Evolutionary conservation across 2,888 invertebrate species (phyloP).

Genomic region (Heliconius cydno): DNA sequence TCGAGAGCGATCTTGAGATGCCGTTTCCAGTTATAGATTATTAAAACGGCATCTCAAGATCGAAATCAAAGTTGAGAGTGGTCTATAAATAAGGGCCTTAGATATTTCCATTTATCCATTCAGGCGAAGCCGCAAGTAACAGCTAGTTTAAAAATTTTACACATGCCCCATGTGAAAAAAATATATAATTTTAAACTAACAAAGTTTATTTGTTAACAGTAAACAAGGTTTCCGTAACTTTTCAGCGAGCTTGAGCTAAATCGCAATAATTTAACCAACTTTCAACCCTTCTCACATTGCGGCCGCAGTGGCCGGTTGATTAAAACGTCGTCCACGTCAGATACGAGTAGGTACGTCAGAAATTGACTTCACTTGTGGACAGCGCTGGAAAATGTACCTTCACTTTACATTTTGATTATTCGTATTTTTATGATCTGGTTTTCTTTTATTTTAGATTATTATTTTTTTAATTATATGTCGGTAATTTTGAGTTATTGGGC

Average conservation of each 20-base stretch:
- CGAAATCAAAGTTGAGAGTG: too few relatives aligned
- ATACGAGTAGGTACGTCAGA: not conserved
- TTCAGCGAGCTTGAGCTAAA: not conserved
- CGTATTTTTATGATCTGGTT: not conserved
- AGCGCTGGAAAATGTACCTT: not conserved
- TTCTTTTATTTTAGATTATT: too few relatives aligned
- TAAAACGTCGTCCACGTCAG: constrained; percentile 29
- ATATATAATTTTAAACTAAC: not conserved
- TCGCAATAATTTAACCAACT: constrained; percentile 26
- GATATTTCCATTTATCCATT: too few relatives aligned
- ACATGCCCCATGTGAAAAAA: not conserved
- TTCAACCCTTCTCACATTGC: constrained; percentile 29
- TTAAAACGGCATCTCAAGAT: too few relatives aligned
- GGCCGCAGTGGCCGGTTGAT: constrained; percentile 27
- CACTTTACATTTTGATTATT: not conserved
- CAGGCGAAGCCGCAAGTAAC: not conserved
- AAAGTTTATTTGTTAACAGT: not conserved
- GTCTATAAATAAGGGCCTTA: too few relatives aligned
- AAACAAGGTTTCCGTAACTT: constrained; percentile 6
- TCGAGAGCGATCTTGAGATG: too few relatives aligned
- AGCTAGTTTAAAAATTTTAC: not conserved
- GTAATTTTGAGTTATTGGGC: too few relatives aligned
- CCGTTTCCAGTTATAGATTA: too few relatives aligned
- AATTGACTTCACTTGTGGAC: constrained; percentile 4
- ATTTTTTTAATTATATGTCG: too few relatives aligned